Percentiles rank a stretch among this genome's conserved stretches.
phyloP scores from a whole-genome alignment of 1,140 invertebrate genomes.

The Luehdorfia chinensis region DNA sequence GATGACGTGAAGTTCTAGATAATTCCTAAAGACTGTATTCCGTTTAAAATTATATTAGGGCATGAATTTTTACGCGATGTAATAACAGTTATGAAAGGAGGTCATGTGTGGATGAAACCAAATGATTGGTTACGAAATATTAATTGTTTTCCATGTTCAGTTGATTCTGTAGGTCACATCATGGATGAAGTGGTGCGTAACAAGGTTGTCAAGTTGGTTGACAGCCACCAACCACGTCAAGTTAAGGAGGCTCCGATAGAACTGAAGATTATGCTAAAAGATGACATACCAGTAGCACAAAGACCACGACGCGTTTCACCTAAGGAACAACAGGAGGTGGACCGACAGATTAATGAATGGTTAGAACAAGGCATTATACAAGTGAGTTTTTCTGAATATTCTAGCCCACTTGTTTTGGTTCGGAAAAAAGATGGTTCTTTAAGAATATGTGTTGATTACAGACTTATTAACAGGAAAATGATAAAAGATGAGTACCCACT shows the following conservation, averaged over 20 bases:
- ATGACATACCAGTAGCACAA: neutral
- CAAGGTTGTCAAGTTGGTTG: neutral
- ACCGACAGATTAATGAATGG: neutral
- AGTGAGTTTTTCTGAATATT: neutral
- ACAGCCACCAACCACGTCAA: too few species aligned
- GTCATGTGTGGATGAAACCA: neutral
- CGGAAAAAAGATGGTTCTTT: neutral
- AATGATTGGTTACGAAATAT: conserved; percentile 8
- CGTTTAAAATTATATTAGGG: neutral
- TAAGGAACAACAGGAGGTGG: neutral
- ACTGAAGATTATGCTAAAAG: too few species aligned
- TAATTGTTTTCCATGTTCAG: neutral
- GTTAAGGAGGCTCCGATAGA: too few species aligned
- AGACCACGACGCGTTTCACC: neutral
- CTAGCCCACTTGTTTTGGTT: neutral
- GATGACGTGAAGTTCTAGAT: neutral
- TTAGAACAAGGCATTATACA: neutral
- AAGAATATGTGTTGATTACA: conserved; percentile 6
- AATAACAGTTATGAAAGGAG: neutral
- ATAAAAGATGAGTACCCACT: too few species aligned
- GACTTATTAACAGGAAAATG: conserved; percentile 20
- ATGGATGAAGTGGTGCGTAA: neutral
- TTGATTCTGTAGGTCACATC: neutral
- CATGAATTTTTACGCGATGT: neutral
- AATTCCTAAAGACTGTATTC: neutral